Evolutionary conservation across 1,140 invertebrate species (phyloP).

Genomic region (Lordiphosa clarofinis): DNA sequence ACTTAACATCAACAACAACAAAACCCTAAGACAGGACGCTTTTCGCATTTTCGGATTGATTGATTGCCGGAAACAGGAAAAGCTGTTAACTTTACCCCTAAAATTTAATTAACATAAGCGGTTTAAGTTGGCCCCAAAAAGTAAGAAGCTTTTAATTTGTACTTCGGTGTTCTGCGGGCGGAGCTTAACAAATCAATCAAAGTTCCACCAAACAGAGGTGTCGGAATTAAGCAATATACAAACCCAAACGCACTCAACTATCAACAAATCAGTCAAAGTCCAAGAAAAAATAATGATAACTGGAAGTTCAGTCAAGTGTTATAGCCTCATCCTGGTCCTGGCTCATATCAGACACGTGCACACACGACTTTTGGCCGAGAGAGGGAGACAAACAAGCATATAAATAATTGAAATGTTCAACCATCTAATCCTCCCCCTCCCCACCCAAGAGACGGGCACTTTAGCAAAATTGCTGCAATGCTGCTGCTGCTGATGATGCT

Average conservation of each 20-base stretch:
- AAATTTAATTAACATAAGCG: constrained; percentile 76
- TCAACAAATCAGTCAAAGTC: constrained; percentile 67
- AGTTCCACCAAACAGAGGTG: constrained; percentile 29
- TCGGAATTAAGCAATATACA: constrained; percentile 36
- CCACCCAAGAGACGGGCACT: constrained; percentile 24
- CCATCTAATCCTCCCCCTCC: neutral
- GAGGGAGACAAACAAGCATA: constrained; percentile 60
- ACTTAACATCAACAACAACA: constrained; percentile 27
- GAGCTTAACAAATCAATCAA: constrained; percentile 66
- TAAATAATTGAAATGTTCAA: constrained; percentile 76
- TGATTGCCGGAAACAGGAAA: constrained; percentile 37
- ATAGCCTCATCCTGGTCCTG: constrained; percentile 11
- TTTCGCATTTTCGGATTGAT: constrained; percentile 49
- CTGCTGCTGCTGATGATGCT: constrained; percentile 22
- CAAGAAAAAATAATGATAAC: constrained; percentile 55
- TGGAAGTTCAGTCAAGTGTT: constrained; percentile 64
- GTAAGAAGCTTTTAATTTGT: constrained; percentile 54
- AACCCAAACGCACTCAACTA: constrained; percentile 49
- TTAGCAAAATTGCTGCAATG: constrained; percentile 68
- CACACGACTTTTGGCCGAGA: constrained; percentile 22
- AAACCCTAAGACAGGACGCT: too few relatives aligned
- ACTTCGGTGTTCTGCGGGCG: constrained; percentile 12
- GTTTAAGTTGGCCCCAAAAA: constrained; percentile 33
- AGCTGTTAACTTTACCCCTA: constrained; percentile 22
- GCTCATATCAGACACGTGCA: constrained; percentile 59